Base-by-base conservation (phyloP, 2,797 vertebrate species). In the Malurus splendens region DNA sequence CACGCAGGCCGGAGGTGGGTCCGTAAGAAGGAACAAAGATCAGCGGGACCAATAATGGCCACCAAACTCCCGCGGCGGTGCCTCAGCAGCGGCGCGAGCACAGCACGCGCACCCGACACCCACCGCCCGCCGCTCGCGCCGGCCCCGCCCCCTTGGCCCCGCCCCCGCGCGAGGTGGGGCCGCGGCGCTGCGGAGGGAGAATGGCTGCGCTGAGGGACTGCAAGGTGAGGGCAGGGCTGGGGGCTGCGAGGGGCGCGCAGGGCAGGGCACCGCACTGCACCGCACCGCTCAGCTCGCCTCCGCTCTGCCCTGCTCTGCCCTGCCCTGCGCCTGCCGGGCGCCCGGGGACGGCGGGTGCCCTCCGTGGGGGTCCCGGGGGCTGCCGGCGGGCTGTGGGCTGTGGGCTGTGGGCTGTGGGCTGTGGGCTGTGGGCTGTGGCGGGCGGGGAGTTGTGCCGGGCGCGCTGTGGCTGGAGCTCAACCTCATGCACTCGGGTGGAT, bases 131-230 rank as follows among this genome's bases (percentile, higher is more conserved):
- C 20, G 47, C 55, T 39, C 55, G 55, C 33, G 39, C 19, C 24
- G 4, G 2, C 54, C 39, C 61, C 71, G 22, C 48, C 65, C 64
- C 10, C 12, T 27, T 9, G 33, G 33, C 33, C 22, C 14, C 41
- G 41, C 41, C 57, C 47, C 56, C 19, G 28, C 41, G 9, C 23
- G 10, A 45, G 1, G 7, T 3, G 56, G 41, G 5, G 48, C 32
- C 9, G 45, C 38, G 39, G 14, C 14, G 18, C 27, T 10, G 50
- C 3, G 67, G 28, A 0, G 33, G 3, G 33, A 14, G 0, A 10
- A 82, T 82, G 78, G 78, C 78, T 10, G 64, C 54, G 39, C 39
- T 80, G 12, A 38, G 77, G 77, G 77, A 52, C 65, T 70, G 65
- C 51, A 42, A 27, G 50, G 66, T 70, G 30, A 27, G 27, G 9